A percentile compares a stretch with the other conserved stretches of the same genome.
Evolutionary conservation across 2,113 vertebrate genomes (phyloP).

Genomic region (Thomomys bottae): DNA sequence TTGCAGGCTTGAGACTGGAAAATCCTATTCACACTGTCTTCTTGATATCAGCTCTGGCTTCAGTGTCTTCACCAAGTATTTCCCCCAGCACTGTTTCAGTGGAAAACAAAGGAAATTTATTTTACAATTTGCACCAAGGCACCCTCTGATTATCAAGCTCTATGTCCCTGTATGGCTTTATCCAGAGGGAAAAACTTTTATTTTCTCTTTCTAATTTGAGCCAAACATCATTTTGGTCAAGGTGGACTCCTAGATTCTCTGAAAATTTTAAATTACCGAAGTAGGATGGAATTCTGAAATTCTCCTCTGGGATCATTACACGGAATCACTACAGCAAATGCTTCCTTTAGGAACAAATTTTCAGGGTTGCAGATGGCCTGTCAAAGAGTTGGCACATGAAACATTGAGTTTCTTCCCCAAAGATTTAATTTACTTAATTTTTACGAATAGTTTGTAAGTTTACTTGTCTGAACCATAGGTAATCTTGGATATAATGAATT

Average conservation of each 20-base stretch:
- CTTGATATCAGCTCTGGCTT: neutral
- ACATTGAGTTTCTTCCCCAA: constrained; percentile 1
- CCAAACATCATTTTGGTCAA: neutral
- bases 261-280: neutral
- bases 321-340: neutral
- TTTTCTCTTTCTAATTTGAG: neutral
- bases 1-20: neutral
- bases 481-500: neutral
- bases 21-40: neutral
- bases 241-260: no score
- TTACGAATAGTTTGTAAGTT: neutral
- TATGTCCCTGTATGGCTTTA: neutral
- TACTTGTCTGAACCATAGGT: neutral
- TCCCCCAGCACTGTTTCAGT: neutral
- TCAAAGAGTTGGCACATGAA: neutral
- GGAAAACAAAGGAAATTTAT: neutral
- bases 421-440: neutral
- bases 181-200: neutral
- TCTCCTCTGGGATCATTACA: neutral
- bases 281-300: neutral
- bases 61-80: neutral
- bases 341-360: neutral
- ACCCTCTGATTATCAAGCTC: neutral
- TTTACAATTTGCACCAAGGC: neutral
- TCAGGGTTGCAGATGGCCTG: neutral